Percentiles rank a stretch among this genome's conserved stretches.
These are phyloP conservation scores for Nannospalax galili DNA, from an alignment of 2,113 vertebrate genomes.

Conservation along the genomic window DNA sequence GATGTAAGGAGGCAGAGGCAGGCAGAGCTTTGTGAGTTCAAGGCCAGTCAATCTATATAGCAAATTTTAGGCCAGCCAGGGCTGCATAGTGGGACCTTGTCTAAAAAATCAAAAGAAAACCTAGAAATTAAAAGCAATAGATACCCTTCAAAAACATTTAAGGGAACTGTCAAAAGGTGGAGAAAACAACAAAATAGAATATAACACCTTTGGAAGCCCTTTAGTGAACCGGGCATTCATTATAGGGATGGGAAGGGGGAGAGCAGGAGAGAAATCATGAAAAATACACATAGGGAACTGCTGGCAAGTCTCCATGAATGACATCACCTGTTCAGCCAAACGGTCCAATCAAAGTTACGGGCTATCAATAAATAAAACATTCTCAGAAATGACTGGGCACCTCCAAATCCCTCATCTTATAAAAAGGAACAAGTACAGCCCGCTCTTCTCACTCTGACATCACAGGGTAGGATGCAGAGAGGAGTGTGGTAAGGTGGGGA, in stretches of 20 bases:
- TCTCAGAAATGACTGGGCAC: background rate
- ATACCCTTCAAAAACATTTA: background rate
- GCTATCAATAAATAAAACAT: background rate
- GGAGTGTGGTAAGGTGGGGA: background rate
- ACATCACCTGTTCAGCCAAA: background rate
- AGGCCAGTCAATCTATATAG: too few relatives aligned
- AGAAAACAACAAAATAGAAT: background rate
- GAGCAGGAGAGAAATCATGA: background rate
- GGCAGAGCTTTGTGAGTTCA: too few relatives aligned
- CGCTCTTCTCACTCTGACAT: rapidly evolving
- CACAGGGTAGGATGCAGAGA: background rate
- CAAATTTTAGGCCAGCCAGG: too few relatives aligned
- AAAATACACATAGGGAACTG: background rate
- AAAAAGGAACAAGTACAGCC: background rate
- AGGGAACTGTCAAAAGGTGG: background rate
- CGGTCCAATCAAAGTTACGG: background rate
- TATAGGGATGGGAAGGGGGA: background rate
- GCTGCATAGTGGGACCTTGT: too few relatives aligned
- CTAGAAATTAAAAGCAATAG: background rate
- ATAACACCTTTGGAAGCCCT: too few relatives aligned
- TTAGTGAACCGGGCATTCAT: background rate
- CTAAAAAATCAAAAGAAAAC: too few relatives aligned
- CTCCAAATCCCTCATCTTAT: background rate
- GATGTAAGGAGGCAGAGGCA: too few relatives aligned
- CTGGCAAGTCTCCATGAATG: background rate